Evolutionary conservation across 2,888 invertebrate species (phyloP).

Genomic region (Tineola bisselliella): DNA sequence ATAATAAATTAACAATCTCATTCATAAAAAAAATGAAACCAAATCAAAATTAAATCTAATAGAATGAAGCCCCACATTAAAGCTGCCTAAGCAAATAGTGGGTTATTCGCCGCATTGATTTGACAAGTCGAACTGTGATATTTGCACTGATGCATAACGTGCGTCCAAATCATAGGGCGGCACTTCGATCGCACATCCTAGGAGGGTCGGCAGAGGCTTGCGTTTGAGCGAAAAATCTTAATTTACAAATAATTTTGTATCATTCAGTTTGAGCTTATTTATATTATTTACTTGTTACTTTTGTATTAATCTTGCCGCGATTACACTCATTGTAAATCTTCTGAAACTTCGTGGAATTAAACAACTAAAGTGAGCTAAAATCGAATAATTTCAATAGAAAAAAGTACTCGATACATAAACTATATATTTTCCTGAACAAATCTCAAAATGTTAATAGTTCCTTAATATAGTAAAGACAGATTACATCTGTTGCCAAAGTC

Average conservation of each 20-base stretch:
- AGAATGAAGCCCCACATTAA: constrained; percentile 1
- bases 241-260: too few relatives aligned
- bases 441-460: neutral
- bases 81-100: neutral
- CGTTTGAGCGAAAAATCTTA: neutral
- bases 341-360: too few relatives aligned
- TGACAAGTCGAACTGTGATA: constrained; percentile 1
- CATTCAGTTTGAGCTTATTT: too few relatives aligned
- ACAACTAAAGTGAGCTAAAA: too few relatives aligned
- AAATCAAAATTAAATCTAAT: neutral
- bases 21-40: neutral
- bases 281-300: too few relatives aligned
- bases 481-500: constrained; percentile 42
- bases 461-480: constrained; percentile 16
- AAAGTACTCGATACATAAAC: too few relatives aligned
- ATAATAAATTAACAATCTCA: too few relatives aligned
- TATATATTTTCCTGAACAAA: neutral
- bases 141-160: neutral
- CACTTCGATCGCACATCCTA: constrained; percentile 46
- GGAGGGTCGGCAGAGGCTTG: constrained; percentile 29
- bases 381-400: too few relatives aligned
- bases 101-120: neutral
- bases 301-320: too few relatives aligned
- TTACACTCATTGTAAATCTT: too few relatives aligned
- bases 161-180: constrained; percentile 23